Evolutionary conservation across 2,113 vertebrate species (phyloP).

Genomic region (Aythya baeri): DNA sequence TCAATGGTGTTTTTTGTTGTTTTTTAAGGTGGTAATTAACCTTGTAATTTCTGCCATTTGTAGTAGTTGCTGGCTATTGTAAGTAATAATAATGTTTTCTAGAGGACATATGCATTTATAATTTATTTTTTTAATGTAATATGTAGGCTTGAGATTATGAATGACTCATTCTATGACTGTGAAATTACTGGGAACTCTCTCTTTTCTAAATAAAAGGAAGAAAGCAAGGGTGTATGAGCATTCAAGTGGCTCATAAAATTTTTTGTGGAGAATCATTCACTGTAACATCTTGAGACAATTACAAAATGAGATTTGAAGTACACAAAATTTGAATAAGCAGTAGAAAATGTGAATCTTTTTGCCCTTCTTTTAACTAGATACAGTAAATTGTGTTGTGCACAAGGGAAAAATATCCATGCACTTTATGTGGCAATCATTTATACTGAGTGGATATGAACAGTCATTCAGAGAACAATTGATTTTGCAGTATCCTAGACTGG

Average conservation of each 20-base stretch:
- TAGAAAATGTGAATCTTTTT: slow-evolving; percentile 61
- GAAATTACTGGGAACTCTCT: slow-evolving; percentile 42
- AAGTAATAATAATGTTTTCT: not conserved
- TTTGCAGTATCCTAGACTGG: slow-evolving; percentile 57
- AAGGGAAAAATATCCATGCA: slow-evolving; percentile 68
- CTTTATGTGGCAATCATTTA: slow-evolving; percentile 83
- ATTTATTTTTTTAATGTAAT: not conserved
- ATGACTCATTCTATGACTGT: slow-evolving; percentile 10
- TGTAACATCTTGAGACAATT: slow-evolving; percentile 2
- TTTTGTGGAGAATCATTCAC: slow-evolving; percentile 1
- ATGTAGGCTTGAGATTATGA: slow-evolving; percentile 12
- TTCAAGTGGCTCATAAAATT: slow-evolving; percentile 6
- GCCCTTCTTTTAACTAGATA: slow-evolving; percentile 50
- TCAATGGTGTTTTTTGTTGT: not conserved
- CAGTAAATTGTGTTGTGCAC: slow-evolving; percentile 38
- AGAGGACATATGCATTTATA: not conserved
- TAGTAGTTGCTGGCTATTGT: not conserved
- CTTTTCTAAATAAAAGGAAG: slow-evolving; percentile 31
- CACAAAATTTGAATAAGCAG: slow-evolving; percentile 48
- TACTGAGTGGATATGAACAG: slow-evolving; percentile 61
- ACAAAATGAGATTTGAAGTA: slow-evolving; percentile 41
- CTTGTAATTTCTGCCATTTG: not conserved
- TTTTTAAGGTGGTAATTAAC: not conserved
- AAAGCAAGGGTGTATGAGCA: slow-evolving; percentile 7
- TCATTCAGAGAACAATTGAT: slow-evolving; percentile 76